Evolutionary conservation across 2,888 invertebrate genomes (phyloP), one percentile per base, ranked within the genome.

Genomic region (Automeris io): DNA sequence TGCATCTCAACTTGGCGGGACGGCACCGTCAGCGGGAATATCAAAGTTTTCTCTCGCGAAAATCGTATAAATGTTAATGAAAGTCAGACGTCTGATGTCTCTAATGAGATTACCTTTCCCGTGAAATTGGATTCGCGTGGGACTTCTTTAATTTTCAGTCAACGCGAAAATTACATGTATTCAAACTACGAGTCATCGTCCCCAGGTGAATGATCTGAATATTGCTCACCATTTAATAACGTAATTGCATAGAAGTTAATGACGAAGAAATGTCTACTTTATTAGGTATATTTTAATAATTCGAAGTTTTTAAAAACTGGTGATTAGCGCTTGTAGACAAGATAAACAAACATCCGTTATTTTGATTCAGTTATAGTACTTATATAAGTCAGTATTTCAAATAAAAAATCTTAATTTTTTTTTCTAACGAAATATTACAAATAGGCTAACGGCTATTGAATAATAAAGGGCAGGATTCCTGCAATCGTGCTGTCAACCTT

Each of bases 51-150:
- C 67, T 63, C 61, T 57, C 54, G 57, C 61, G 64, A 73, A 80
- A 74, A 77, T 79, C 77, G 70, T 76, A 81, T 81, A 82, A 83
- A 85, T 80, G 77, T 76, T 85, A 83, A 83, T 83, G 81, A 83
- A 85, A 74, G 72, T 70, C 75, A 81, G 80, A 70, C 74, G 70
- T 69, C 69, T 64, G 80, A 70, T 73, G 70, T 69, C 69, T 64
- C 75, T 83, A 85, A 83, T 80, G 74, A 82, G 80, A 82, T 86
- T 86, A 83, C 73, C 67, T 72, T 64, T 74, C 65, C 74, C 70
- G 75, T 77, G 73, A 79, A 82, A 83, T 83, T 83, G 77, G 75
- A 80, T 80, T 74, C 74, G 56, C 75, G 68, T 66, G 70, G 65
- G 78, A 79, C 74, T 81, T 80, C 81, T 82, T 83, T 76, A 81